Evolutionary conservation across 2,888 invertebrate genomes (phyloP), one percentile per base, ranked within the genome.

Genomic region (Biston stratarius): DNA sequence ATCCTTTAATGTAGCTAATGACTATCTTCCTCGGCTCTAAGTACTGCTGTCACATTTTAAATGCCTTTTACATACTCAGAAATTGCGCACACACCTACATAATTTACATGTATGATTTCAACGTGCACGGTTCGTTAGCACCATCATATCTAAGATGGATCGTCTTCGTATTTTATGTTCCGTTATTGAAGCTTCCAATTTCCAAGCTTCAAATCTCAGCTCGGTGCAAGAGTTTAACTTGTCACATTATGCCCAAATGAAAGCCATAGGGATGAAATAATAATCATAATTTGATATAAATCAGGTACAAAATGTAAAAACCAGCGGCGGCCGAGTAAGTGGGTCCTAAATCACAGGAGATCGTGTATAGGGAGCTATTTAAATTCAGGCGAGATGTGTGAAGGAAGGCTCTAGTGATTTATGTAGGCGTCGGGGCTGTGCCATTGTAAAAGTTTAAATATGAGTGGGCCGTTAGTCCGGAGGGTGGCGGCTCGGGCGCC

Each of bases 371-470:
- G 82, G 84, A 82, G 83, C 88, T 88, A 89, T 91, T 91, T 89
- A 91, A 92, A 91, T 91, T 91, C 88, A 80, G 83, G 83, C 83
- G 84, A 87, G 88, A 90, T 83, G 85, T 89, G 89, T 88, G 86
- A 89, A 90, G 83, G 86, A 90, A 88, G 86, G 87, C 78, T 82
- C 71, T 74, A 74, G 84, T 90, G 90, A 92, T 91, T 92, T 90
- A 92, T 91, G 85, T 82, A 77, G 83, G 84, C 79, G 83, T 76
- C 71, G 80, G 83, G 83, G 79, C 77, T 77, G 79, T 79, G 83
- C 85, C 82, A 87, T 88, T 88, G 87, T 86, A 85, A 90, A 91
- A 92, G 87, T 91, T 91, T 89, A 87, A 90, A 88, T 89, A 88
- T 90, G 84, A 89, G 84, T 74, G 75, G 79, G 80, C 74, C 76